These are phyloP conservation scores for Eulemur albifrons DNA, from an alignment of 2,797 vertebrate species.

Conservation along the genomic window DNA sequence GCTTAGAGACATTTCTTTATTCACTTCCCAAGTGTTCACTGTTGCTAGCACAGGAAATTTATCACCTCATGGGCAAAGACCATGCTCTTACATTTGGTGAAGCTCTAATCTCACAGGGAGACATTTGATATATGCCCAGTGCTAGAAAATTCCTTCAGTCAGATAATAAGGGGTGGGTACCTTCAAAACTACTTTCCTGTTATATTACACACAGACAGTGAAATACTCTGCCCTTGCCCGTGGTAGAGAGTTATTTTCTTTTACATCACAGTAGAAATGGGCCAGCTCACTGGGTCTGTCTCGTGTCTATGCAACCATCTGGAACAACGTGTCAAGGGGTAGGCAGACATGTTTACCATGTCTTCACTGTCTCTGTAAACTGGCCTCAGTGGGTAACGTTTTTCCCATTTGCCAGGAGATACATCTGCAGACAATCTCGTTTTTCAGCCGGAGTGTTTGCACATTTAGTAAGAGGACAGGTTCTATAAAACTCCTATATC, in stretches of 20 bases:
- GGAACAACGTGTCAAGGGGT: not conserved
- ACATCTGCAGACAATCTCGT: slow-evolving; percentile 45
- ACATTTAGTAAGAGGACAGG: slow-evolving; percentile 43
- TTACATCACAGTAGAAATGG: slow-evolving; percentile 16
- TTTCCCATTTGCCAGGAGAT: slow-evolving; percentile 32
- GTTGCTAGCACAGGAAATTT: slow-evolving; percentile 50
- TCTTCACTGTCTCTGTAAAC: not conserved
- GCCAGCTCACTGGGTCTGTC: not conserved
- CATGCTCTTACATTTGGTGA: slow-evolving; percentile 41
- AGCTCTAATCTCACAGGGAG: slow-evolving; percentile 44
- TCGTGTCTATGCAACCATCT: not conserved
- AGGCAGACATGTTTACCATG: not conserved
- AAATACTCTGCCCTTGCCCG: not conserved
- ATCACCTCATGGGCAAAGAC: slow-evolving; percentile 48
- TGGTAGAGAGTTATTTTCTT: not conserved
- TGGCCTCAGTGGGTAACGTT: not conserved
- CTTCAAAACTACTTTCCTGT: slow-evolving; percentile 21
- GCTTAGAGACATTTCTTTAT: slow-evolving; percentile 65
- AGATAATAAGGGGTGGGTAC: slow-evolving; percentile 1
- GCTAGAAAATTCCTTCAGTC: slow-evolving; percentile 42
- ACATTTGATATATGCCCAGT: slow-evolving; percentile 44
- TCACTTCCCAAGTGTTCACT: slow-evolving; percentile 62
- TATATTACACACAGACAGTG: not conserved
- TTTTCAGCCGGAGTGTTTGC: slow-evolving; percentile 57
- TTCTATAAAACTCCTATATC: slow-evolving; percentile 50